Evolutionary conservation across 2,113 vertebrate genomes (phyloP), one percentile per base, ranked within the genome.

Genomic region (human (Homo sapiens)): DNA sequence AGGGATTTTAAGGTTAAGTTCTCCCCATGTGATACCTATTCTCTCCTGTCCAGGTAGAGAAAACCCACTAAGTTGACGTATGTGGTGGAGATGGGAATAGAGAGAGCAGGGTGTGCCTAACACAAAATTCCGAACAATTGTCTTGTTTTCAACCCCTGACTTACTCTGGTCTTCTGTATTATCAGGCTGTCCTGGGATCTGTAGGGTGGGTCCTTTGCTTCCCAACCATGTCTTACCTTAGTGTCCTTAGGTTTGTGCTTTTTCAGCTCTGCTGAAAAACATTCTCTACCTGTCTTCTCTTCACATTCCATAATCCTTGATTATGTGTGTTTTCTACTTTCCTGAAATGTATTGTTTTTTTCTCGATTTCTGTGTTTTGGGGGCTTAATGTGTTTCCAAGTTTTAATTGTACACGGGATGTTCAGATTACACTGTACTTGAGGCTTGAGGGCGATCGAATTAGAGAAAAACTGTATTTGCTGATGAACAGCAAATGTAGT

Each of bases 401-500:
- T 91, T 93, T 94, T 45, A 66, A 0, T 52, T 86, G 17, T 72
- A 40, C 22, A 0, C 66, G 25, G 30, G 6, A 25, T 8, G 0
- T 93, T 93, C n/a, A 72, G 43, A 87, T 92, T 52, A 32, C 12
- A 48, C 32, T 64, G 1, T 55, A 14, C 30, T 40, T 23, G 6
- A 90, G 73, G 27, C n/a, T 57, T 30, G 14, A 40, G 16, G 32
- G 73, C 45, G 4, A 88, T 22, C 16, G 81, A 88, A 2, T 50
- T 57, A 93, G 32, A 59, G 27, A 45, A 76, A 89, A 80, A 12
- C 5, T 55, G 2, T 86, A 81, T 88, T 78, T 94, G 45, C 82
- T 92, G 88, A 94, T 61, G 20, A 96, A 84, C n/a, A 92, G 8
- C 6, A 85, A 76, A 75, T 48, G 55, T 72, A 35, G 22, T 59